Evolutionary conservation across 1,140 invertebrate species (phyloP), one percentile per base, ranked within the genome.

Genomic region (Camponotus pennsylvanicus): DNA sequence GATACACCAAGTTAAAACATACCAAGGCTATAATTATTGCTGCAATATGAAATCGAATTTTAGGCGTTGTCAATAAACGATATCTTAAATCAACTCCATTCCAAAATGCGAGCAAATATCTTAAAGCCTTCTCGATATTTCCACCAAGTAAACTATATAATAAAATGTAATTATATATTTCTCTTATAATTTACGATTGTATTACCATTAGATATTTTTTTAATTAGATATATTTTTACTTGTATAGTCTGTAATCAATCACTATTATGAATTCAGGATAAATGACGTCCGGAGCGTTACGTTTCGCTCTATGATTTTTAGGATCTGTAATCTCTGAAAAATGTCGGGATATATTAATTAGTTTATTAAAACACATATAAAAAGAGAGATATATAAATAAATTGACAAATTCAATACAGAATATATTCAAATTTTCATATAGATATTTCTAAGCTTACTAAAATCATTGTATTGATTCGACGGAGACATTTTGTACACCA

Each of bases 201-300:
- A 49, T 27, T 40, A 64, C 4, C 15, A 40, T 67, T 57, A 49
- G 40, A 42, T 66, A 52, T 42, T 37, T 55, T 66, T 69, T 70
- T 63, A 88, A 52, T 4, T 27, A 27, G 27, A 27, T 27, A 27
- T 27, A 27, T 27, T 27, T 87, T 92, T 84, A 93, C 93, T 57
- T 18, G 66, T 88, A 93, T 71, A 92, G 73, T 42, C 34, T 77
- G 40, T 91, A 87, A 76, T 94, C 93, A 3, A 94, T 13, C 8
- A 93, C 70, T 5, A 92, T 57, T 80, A 94, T 86, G 18, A 93
- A 40, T 88, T 94, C 89, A 18, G 93, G 93, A 87, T 91, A 94
- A 69, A 92, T 87, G 34, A 86, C 67, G 8, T 91, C 63, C 11
- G 89, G 92, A 21, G 86, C n/a, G 52, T 75, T 32, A 27, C 13